Evolutionary conservation across 2,888 invertebrate species (phyloP).

Genomic region (Lithophane ornitopus): DNA sequence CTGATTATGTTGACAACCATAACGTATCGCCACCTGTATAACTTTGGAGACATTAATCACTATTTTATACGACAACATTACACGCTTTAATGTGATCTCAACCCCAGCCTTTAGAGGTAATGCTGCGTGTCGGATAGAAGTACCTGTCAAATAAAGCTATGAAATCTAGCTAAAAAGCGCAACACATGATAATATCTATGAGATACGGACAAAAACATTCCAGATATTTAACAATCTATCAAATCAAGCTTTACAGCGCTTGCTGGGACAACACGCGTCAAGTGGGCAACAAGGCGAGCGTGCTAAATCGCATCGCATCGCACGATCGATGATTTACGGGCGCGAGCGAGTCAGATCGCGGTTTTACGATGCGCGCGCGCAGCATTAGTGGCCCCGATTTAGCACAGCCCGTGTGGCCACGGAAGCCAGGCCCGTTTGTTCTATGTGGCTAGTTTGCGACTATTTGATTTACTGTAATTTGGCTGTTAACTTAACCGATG

Average conservation of each 20-base stretch:
- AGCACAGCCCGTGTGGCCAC: slow-evolving; percentile 81
- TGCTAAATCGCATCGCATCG: slow-evolving; percentile 84
- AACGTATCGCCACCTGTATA: slow-evolving; percentile 54
- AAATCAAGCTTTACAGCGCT: slow-evolving; percentile 55
- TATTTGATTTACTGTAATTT: slow-evolving; percentile 80
- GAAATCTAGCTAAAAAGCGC: slow-evolving; percentile 23
- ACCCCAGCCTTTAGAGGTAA: slow-evolving; percentile 12
- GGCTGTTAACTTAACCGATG: slow-evolving; percentile 70
- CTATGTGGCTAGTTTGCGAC: slow-evolving; percentile 75
- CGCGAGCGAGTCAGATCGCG: slow-evolving; percentile 81
- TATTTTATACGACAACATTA: slow-evolving; percentile 56
- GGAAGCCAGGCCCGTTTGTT: slow-evolving; percentile 74
- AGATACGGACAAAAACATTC: not conserved
- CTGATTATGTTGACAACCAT: slow-evolving; percentile 63
- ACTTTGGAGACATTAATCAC: slow-evolving; percentile 55
- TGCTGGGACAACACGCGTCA: slow-evolving; percentile 43
- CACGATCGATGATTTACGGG: slow-evolving; percentile 85
- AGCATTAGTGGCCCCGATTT: slow-evolving; percentile 75
- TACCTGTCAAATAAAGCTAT: slow-evolving; percentile 5
- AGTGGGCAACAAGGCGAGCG: slow-evolving; percentile 69
- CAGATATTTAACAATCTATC: slow-evolving; percentile 4
- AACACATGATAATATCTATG: not conserved
- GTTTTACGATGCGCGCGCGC: slow-evolving; percentile 78
- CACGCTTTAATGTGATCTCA: slow-evolving; percentile 49
- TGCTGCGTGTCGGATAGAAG: slow-evolving; percentile 5